Evolutionary conservation across 1,140 invertebrate species (phyloP), one percentile per base, ranked within the genome.

Genomic region (Drosophila insularis): DNA sequence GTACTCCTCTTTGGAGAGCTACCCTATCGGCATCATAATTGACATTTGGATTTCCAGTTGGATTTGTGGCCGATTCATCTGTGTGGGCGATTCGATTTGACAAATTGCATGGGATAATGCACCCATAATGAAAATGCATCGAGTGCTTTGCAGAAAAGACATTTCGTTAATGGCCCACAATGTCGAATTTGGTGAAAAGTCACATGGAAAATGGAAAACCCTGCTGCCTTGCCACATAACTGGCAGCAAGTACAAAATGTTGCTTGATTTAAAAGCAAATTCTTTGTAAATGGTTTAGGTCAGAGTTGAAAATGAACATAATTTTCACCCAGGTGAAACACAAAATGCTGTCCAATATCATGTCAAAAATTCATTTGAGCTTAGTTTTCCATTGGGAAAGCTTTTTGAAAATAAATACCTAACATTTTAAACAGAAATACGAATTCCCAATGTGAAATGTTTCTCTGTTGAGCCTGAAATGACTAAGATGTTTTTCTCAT

Each of bases 121-220:
- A 23, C 17, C 39, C 10, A 68, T 78, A 72, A 74, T 60, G 60
- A 68, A 78, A 84, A 70, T 64, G 74, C 73, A 85, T 67, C 69
- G 77, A 74, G 77, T 73, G 73, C 53, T 21, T 69, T 54, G 23
- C 6, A 31, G 62, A 54, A 80, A 71, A 60, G 75, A 65, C 81
- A 84, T 84, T 84, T 84, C 63, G 81, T 71, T 80, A 84, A 84
- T 84, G 77, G 63, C 50, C 53, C 53, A 53, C 43, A 50, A 50
- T 50, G 43, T 3, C 8, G 10, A 50, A 21, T 2, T 50, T 19
- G 17, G 43, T 50, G 17, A 71, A 66, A 50, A 50, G 40, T 50
- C 21, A 32, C 8, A 19, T 37, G 55, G n/a, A 61, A 54, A 58
- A 50, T 73, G 31, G 23, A 17, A 54, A 35, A 21, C 10, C 2